Conservation (phyloP, 2,113 vertebrate genomes). For the Erythrolamprus reginae region DNA sequence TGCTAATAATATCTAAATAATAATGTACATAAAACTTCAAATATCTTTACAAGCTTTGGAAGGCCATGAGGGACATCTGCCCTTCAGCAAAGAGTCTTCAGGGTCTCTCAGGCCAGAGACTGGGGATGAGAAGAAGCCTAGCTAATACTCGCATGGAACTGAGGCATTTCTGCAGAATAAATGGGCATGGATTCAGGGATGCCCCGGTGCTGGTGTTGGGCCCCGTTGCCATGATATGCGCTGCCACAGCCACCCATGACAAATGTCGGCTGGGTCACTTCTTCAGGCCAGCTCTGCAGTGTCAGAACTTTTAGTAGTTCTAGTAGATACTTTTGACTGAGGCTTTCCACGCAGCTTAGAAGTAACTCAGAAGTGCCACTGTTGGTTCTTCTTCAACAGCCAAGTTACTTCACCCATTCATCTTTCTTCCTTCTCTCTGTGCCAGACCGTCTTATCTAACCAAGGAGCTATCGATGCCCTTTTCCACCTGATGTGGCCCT, state of each 20-base stretch:
- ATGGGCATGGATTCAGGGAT: not conserved
- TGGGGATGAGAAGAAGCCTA: not conserved
- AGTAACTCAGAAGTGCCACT: not conserved
- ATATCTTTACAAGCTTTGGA: not conserved
- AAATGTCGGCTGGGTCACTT: not conserved
- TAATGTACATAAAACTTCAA: not conserved
- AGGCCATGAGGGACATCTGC: not conserved
- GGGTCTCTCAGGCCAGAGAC: too few relatives aligned
- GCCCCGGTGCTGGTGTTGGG: not conserved
- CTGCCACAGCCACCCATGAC: not conserved
- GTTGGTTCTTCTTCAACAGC: not conserved
- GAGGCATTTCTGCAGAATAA: not conserved
- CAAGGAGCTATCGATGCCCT: constrained; percentile 74
- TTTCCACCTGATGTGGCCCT: constrained; percentile 66
- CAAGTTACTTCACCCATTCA: not conserved
- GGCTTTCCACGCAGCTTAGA: not conserved
- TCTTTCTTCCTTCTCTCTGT: constrained; percentile 10
- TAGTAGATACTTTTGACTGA: not conserved
- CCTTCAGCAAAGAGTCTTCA: not conserved
- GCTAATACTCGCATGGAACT: not conserved
- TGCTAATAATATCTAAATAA: not conserved
- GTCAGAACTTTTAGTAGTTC: not conserved
- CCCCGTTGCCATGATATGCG: not conserved
- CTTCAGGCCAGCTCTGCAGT: not conserved
- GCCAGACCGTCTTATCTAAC: constrained; percentile 77